Base-by-base conservation (phyloP, 2,113 vertebrate species). In the Glaucomys volans region DNA sequence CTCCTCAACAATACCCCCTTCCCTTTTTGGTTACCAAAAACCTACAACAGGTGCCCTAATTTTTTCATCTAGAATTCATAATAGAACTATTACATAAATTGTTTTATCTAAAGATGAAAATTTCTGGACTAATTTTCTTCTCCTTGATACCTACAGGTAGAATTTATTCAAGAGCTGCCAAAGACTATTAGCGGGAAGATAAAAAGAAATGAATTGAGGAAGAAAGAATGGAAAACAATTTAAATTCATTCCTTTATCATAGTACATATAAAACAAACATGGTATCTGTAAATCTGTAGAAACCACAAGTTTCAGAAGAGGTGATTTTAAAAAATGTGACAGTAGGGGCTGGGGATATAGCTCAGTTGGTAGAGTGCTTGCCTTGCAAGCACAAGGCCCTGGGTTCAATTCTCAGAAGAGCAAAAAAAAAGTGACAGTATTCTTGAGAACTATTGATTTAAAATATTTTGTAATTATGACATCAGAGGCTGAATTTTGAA, bases 131-230 rank as follows among this genome's bases (percentile, higher is more conserved):
- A 90, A 97, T 66, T 94, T 87, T 90, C 26, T 96, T 91, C 90
- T 69, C 32, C 37, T 79, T 91, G 76, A 95, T 95, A 50, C 92
- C 96, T 95, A 98, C 80, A 99, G 99, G 97, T 99, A 97, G 99
- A 99, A 98, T 99, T 99, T 98, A 98, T 99, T 96, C 95, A 98
- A 47, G 97, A 98, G 74, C 75, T 99, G 90, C 99, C n/a, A n/a
- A n/a, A n/a, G n/a, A n/a, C n/a, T n/a, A n/a, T n/a, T n/a, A n/a
- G n/a, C n/a, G n/a, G n/a, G 69, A 99, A 99, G 97, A 99, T 99
- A 95, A 98, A 96, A 98, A 99, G 99, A 97, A 98, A 98, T 26
- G 98, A 99, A 96, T 95, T 99, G 42, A 97, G 86, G 40, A 98
- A 98, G 89, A 98, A 98, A 94, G 99, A 99, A 96, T 99, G 98